These are phyloP conservation scores for Drosophila yakuba DNA, from an alignment of 1,140 invertebrate genomes.

Conservation along the genomic window DNA sequence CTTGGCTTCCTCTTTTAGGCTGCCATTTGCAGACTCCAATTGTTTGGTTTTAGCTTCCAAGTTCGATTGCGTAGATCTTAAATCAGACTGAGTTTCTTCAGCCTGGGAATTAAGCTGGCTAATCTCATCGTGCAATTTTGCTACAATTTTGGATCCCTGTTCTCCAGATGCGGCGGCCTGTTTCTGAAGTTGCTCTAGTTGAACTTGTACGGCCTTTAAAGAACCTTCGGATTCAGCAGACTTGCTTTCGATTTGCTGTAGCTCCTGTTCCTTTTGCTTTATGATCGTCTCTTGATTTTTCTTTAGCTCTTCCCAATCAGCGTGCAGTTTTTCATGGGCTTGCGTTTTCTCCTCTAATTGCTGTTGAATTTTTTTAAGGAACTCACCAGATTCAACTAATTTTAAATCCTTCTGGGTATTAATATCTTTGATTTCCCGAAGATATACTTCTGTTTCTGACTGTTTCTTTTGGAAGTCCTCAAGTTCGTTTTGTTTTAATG, in stretches of 20 bases:
- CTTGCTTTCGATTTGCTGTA: not conserved
- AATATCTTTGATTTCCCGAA: not conserved
- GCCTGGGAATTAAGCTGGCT: slow-evolving; percentile 20
- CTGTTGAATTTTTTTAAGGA: slow-evolving; percentile 24
- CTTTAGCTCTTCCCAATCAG: slow-evolving; percentile 9
- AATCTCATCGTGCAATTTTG: slow-evolving; percentile 47
- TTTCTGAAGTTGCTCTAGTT: slow-evolving; percentile 58
- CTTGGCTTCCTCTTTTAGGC: slow-evolving; percentile 23
- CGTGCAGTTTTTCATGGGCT: not conserved
- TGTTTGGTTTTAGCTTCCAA: slow-evolving; percentile 19
- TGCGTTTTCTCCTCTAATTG: slow-evolving; percentile 24
- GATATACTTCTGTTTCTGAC: slow-evolving; percentile 3
- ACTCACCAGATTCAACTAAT: slow-evolving; percentile 4
- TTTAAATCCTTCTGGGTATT: slow-evolving; percentile 13
- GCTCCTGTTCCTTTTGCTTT: slow-evolving; percentile 24
- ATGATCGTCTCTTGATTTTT: not conserved
- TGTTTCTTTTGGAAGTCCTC: slow-evolving; percentile 17
- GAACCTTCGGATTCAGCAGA: slow-evolving; percentile 5
- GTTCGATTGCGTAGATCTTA: slow-evolving; percentile 5
- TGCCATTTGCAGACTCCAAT: slow-evolving; percentile 19
- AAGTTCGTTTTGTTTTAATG: slow-evolving; percentile 16
- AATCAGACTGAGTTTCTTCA: slow-evolving; percentile 1
- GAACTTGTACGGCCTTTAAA: slow-evolving; percentile 25
- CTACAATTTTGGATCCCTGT: slow-evolving; percentile 28
- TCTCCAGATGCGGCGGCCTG: slow-evolving; percentile 30